Base-by-base conservation (phyloP, 64 coral and sea anemone genomes). In the Actinia equina region DNA sequence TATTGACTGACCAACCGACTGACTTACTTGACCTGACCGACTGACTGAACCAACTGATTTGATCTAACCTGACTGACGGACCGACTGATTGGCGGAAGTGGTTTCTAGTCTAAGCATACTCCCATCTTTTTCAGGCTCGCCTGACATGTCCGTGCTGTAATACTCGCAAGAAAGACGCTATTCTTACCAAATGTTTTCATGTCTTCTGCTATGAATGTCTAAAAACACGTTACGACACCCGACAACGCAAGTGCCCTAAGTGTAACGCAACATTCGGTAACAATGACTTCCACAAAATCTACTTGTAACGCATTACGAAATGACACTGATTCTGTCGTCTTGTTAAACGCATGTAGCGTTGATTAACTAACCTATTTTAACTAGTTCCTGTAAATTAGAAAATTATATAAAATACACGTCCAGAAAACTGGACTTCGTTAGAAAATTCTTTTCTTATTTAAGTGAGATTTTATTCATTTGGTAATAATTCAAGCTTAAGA, bases 241-340 rank as follows among this genome's bases (percentile, higher is more conserved):
- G 96, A 77, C 96, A 98, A 67, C 58, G 96, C 20, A 98, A 98
- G 67, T 98, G 96, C 46, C 96, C 96, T 15, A 98, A 98, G 59
- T 98, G 96, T 88, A 98, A 98, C 62, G 96, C 96, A 20, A 98
- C 96, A 0, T 98, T 98, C 56, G 96, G 93, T 52, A 95, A 94
- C 63, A 98, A 98, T 83, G 96, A 98, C 74, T 98, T 95, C 57
- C 93, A 98, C 84, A 98, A 92, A 71, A 94, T 98, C 46, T 98
- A 98, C 49, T 69, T 98, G 44, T 82, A 86, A 88, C 84, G 54
- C 52, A 23, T 20, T 20, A 84, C 17, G 5, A 18, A 42, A 23
- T 23, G 63, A 2, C 18, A 69, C n/a, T n/a, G n/a, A n/a, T 3
- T 22, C 63, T 23, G 63, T 5, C 25, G 25, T 74, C 25, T 74